Base-by-base conservation (phyloP, 2,797 vertebrate species). In the Podargus strigoides region DNA sequence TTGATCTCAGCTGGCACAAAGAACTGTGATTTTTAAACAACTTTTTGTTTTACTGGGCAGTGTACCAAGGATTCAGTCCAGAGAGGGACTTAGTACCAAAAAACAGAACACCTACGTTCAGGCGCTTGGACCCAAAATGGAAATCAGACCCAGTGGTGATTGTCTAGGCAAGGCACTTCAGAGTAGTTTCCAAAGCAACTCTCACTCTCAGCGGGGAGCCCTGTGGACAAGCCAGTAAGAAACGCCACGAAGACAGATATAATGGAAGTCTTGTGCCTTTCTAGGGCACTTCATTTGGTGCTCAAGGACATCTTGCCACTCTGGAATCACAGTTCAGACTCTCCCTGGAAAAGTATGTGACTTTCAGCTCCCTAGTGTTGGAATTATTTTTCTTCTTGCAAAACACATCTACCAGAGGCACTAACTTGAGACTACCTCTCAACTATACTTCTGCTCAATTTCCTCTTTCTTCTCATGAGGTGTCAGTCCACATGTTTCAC, bases 61-160 rank as follows among this genome's bases (percentile, higher is more conserved):
- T 27, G 39, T 67, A 96, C 72, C 92, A 96, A 95, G n/a, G 85
- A 68, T 84, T 92, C 75, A 64, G 85, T 87, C 89, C 91, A 93
- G 82, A 87, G 72, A 64, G 28, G 23, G 79, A 72, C 78, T 94
- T 53, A 32, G 30, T 50, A 95, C 60, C 82, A 83, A 77, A 94
- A 91, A 44, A 1, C 62, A 83, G 74, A 90, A 85, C 91, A 96
- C 60, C 94, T 95, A 89, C 22, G 0, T 89, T 83, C 41, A 74
- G 62, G 56, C 9, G 0, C 72, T 89, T 84, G 78, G 82, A 95
- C n/a, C 52, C 46, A 68, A 85, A 91, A 63, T 21, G 27, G 68
- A 76, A 95, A 85, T 90, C 3, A 0, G 58, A 68, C 77, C 37
- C 56, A 52, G 5, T 9, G 30, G 44, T 74, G 68, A 87, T 74